These are phyloP conservation scores for Polydrusus cervinus DNA, from an alignment of 2,888 invertebrate genomes.

Conservation along the genomic window DNA sequence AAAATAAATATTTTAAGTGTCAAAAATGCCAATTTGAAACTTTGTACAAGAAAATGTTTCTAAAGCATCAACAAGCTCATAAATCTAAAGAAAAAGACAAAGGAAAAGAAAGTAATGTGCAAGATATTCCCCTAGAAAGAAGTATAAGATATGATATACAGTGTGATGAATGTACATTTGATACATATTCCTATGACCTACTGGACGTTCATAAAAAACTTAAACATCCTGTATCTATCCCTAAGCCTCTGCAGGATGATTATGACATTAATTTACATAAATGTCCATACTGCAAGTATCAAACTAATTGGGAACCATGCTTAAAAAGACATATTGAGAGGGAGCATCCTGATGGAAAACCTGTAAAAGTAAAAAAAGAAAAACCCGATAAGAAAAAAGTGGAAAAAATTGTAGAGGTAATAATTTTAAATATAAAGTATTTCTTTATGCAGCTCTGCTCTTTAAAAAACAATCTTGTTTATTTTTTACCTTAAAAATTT, in stretches of 20 bases:
- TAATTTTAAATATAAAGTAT: not conserved
- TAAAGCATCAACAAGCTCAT: constrained; percentile 42
- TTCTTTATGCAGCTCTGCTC: not conserved
- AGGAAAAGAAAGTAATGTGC: not conserved
- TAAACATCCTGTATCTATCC: constrained; percentile 34
- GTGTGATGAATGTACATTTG: constrained; percentile 43
- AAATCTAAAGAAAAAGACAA: constrained; percentile 28
- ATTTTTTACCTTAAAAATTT: too few relatives aligned
- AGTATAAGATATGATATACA: constrained; percentile 22
- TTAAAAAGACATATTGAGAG: constrained; percentile 50
- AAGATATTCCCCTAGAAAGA: not conserved
- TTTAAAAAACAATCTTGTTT: too few relatives aligned
- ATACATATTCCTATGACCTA: constrained; percentile 34
- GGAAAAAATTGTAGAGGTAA: constrained; percentile 28
- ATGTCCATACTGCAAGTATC: constrained; percentile 48
- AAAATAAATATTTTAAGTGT: constrained; percentile 38
- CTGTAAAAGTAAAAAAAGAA: constrained; percentile 34
- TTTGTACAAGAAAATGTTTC: constrained; percentile 46
- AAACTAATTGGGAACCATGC: constrained; percentile 54
- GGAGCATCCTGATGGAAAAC: constrained; percentile 35
- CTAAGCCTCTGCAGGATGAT: constrained; percentile 1
- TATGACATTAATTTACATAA: constrained; percentile 40
- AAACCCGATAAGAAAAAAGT: constrained; percentile 32
- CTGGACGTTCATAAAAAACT: constrained; percentile 50
- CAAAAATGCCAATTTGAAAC: constrained; percentile 48